Evolutionary conservation across 2,113 vertebrate species (phyloP), one percentile per base, ranked within the genome.

Genomic region (Megaceryle maxima): DNA sequence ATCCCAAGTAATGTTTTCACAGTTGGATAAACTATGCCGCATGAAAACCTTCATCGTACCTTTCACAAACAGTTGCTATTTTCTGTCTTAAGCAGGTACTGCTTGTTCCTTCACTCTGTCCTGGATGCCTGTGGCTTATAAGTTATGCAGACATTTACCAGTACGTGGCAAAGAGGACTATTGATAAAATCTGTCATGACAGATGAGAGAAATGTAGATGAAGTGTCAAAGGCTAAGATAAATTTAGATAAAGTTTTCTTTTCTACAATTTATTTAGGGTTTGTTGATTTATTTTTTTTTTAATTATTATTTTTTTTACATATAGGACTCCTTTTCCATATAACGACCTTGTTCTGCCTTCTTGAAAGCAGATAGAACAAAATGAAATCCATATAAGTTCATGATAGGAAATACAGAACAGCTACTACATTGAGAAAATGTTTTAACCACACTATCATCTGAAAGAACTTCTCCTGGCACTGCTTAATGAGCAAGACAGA

Each of bases 181-280:
- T 97, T 97, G 83, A 97, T 94, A 84, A 96, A 97, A 90, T 62
- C 82, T 87, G 46, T 93, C 96, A 96, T 97, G 76, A 93, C 96
- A 96, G 80, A 88, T 90, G 93, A 95, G 91, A 68, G 94, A 96
- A 96, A 92, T 70, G 29, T 39, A 59, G 56, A 67, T 50, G 11
- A 66, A 64, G 39, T 22, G 46, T 91, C 51, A 92, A 80, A 92
- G 20, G 46, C 57, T 39, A 78, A 83, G 31, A 93, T 35, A 25
- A 94, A 86, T 88, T 79, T 68, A 84, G 51, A 53, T 81, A 35
- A 17, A 92, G 33, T 55, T 64, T 59, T 85, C 16, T 93, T 44
- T 74, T 84, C n/a, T 90, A 33, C 21, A 50, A 62, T 57, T 33
- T 59, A 43, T 89, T 91, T 63, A 64, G 33, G 44, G 53, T 28